Conservation (phyloP, 2,113 vertebrate genomes). For the Oplegnathus fasciatus region DNA sequence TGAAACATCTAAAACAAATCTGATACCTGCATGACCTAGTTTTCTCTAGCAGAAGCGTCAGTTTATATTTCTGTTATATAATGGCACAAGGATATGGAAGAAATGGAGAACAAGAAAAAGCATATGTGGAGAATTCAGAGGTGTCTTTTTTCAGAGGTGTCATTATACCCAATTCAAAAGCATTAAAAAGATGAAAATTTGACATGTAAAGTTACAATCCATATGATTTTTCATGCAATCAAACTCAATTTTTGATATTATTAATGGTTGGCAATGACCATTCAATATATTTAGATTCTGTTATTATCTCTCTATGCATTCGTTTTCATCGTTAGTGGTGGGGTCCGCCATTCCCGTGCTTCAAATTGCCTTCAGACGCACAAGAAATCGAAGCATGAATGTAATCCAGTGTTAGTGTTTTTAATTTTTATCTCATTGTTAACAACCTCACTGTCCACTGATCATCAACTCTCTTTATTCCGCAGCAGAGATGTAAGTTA, state of each 20-base stretch:
- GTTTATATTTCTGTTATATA: slow-evolving; percentile 61
- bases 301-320: neutral
- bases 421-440: slow-evolving; percentile 7
- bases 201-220: neutral
- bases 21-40: slow-evolving; percentile 73
- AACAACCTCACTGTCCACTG: neutral
- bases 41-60: slow-evolving; percentile 43
- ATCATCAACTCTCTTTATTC: too few species aligned
- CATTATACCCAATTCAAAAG: neutral
- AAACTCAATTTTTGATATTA: neutral
- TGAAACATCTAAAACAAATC: slow-evolving; percentile 63
- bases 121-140: neutral
- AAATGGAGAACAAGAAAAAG: slow-evolving; percentile 6
- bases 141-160: neutral
- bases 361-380: neutral
- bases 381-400: neutral
- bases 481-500: neutral
- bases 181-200: neutral
- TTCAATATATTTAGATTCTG: neutral
- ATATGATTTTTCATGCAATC: neutral
- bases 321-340: neutral
- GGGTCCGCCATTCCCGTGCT: neutral
- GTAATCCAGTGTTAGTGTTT: slow-evolving; percentile 12
- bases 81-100: slow-evolving; percentile 2
- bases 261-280: neutral